phyloP scores from a whole-genome alignment of 2,113 vertebrate genomes.

The Oryzias curvinotus region DNA sequence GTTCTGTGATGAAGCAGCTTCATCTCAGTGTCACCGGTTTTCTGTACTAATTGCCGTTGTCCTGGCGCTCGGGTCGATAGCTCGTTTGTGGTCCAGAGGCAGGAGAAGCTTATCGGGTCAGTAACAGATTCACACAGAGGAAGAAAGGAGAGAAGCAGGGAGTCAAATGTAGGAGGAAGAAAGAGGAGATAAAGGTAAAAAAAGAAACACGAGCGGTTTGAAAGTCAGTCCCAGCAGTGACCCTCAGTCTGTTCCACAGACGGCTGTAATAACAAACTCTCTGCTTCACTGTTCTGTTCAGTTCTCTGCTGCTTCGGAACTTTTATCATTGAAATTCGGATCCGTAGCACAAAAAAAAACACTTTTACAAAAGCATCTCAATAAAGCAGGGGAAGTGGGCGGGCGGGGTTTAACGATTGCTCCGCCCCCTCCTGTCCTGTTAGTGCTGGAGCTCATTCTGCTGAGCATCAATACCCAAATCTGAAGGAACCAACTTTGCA shows the following conservation, averaged over 20 bases:
- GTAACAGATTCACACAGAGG: not conserved
- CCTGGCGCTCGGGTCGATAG: slow-evolving; percentile 40
- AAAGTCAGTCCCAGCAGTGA: slow-evolving; percentile 1
- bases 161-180: slow-evolving; percentile 10
- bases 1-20: slow-evolving; percentile 4
- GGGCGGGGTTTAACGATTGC: not conserved
- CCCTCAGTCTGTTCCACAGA: not conserved
- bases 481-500: not conserved
- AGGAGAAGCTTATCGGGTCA: slow-evolving; percentile 20
- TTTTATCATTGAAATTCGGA: not conserved
- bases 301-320: no score
- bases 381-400: not conserved
- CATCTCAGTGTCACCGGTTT: slow-evolving; percentile 30
- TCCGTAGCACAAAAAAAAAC: not conserved
- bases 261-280: slow-evolving; percentile 11
- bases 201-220: not conserved
- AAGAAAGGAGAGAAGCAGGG: not conserved
- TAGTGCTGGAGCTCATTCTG: slow-evolving; percentile 18
- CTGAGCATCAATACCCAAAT: slow-evolving; percentile 37
- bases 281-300: no score
- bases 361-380: not conserved
- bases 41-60: slow-evolving; percentile 49
- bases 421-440: slow-evolving; percentile 22
- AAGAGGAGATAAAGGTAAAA: slow-evolving; percentile 6
- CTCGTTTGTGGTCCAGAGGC: slow-evolving; percentile 14